Base-by-base conservation (phyloP, 2,888 invertebrate species). In the Bombylius major region DNA sequence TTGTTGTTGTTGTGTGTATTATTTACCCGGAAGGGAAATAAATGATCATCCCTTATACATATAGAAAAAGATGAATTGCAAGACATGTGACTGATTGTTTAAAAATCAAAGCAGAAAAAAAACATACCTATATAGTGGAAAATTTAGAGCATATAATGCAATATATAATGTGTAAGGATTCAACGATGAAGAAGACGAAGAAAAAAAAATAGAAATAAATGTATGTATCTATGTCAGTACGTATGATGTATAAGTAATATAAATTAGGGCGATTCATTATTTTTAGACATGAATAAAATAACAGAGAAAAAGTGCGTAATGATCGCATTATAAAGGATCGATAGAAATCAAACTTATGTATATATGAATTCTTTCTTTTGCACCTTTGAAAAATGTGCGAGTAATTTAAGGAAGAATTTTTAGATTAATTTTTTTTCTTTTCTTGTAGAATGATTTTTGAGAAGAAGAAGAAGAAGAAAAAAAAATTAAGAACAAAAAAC, bases 231-330 rank as follows among this genome's bases (percentile, higher is more conserved):
- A 42, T 42, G 39, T 11, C 8, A 7, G 12, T 36, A n/a, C n/a
- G n/a, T n/a, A 42, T 5, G 12, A 42, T 42, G 8, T 42, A 11
- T 42, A 23, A 23, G 39, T 51, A 56, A 59, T 59, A 59, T 59
- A 59, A 59, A 59, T 59, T 59, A 55, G 59, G 59, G 56, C 59
- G 53, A 59, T 59, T 56, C 52, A 54, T 59, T 59, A 55, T 55
- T 53, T n/a, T 55, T 55, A 53, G 55, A 56, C 55, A 52, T 55
- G 55, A 55, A 52, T 52, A 50, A 52, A 56, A 59, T 56, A 45
- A 48, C 36, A 11, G 11, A 42, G 23, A 23, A 23, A n/a, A 23
- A 23, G 23, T 56, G 56, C 44, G 55, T 59, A 59, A 59, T 59
- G 59, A 59, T 55, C 50, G 56, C 54, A 56, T 56, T 49, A 14